Percentiles rank a stretch among this genome's conserved stretches.
phyloP scores from a whole-genome alignment of 2,113 vertebrate species.

The Leucosticte australis region DNA sequence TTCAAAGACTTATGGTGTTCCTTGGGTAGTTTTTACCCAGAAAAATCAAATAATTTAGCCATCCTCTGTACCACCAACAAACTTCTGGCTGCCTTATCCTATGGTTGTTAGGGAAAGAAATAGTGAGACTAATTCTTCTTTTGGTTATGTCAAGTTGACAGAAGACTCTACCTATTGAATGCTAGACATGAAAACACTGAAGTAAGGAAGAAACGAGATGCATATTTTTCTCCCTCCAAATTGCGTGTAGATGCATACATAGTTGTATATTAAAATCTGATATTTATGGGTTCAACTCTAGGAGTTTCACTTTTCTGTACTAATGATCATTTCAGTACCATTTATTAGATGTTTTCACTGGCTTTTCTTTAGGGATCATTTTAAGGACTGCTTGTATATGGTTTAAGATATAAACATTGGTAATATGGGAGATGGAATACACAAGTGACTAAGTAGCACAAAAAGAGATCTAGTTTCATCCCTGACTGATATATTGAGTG shows the following conservation, averaged over 20 bases:
- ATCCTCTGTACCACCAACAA: neutral
- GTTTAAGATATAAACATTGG: neutral
- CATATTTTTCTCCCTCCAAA: neutral
- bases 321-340: neutral
- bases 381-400: neutral
- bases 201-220: neutral
- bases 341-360: neutral
- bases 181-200: neutral
- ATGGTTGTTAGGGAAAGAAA: neutral
- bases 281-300: neutral
- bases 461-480: neutral
- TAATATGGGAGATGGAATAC: neutral
- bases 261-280: neutral
- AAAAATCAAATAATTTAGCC: neutral
- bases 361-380: neutral
- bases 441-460: neutral
- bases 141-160: neutral
- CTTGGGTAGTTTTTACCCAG: neutral
- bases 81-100: neutral
- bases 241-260: neutral
- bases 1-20: neutral
- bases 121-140: neutral
- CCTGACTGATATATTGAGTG: neutral
- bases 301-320: neutral
- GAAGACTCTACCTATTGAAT: neutral